Conservation (phyloP, 2,888 invertebrate genomes). For the Schrankia costaestrigalis region DNA sequence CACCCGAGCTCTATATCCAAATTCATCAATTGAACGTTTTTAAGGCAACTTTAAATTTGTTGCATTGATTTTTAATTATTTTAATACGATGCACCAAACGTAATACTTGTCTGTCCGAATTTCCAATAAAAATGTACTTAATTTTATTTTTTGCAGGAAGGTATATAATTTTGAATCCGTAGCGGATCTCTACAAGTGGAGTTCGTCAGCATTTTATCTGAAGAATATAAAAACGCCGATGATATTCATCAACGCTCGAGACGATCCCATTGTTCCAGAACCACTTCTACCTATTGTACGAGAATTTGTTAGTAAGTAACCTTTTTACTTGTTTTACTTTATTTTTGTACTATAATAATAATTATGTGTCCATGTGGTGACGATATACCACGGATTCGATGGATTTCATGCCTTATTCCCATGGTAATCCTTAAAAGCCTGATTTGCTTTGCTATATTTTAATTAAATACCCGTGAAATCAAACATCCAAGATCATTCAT, state of each 20-base stretch:
- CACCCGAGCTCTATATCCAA: too few species aligned
- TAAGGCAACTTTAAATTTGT: too few species aligned
- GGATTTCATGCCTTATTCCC: too few species aligned
- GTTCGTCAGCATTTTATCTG: constrained; percentile 90
- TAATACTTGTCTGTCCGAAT: background rate
- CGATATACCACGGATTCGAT: too few species aligned
- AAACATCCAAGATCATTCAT: too few species aligned
- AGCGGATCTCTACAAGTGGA: constrained; percentile 90
- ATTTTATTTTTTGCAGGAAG: constrained; percentile 71
- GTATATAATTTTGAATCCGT: constrained; percentile 89
- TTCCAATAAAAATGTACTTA: too few species aligned
- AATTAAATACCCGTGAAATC: too few species aligned
- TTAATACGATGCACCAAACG: background rate
- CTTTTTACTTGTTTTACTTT: background rate
- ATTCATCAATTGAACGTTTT: too few species aligned
- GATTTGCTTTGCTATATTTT: too few species aligned
- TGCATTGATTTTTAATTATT: background rate
- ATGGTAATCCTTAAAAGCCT: too few species aligned
- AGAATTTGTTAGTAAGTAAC: constrained; percentile 86
- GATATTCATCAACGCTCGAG: constrained; percentile 94
- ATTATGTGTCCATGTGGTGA: too few species aligned
- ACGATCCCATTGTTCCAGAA: constrained; percentile 95
- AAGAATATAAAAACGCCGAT: constrained; percentile 90
- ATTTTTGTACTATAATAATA: background rate
- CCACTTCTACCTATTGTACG: constrained; percentile 86